Evolutionary conservation across 2,113 vertebrate species (phyloP).

Genomic region (Paedocypris sp.): DNA sequence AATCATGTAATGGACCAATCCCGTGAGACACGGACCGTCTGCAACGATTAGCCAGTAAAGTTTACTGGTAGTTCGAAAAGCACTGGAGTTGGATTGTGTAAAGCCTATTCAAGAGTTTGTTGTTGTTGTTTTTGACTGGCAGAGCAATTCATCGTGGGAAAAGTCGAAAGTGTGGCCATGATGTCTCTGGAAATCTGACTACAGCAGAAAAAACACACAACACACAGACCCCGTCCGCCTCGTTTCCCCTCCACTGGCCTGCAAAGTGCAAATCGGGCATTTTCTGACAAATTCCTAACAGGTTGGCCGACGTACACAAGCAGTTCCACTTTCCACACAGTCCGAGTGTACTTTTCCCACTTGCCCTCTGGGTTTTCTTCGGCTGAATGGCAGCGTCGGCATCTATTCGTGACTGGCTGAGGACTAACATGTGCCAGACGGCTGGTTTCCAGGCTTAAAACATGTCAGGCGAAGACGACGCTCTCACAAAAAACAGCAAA

Average conservation of each 20-base stretch:
- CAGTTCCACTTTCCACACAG: conserved; percentile 12
- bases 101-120: no score
- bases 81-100: no score
- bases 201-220: conserved; percentile 45
- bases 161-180: conserved; percentile 13
- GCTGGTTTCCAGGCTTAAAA: no score
- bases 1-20: no score
- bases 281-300: conserved; percentile 36
- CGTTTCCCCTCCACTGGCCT: not conserved
- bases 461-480: not conserved
- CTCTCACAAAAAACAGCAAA: not conserved
- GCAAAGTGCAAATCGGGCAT: conserved; percentile 29
- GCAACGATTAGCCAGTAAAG: no score
- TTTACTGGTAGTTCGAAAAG: no score
- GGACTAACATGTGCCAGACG: not conserved
- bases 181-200: conserved; percentile 50
- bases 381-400: not conserved
- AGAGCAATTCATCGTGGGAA: conserved; percentile 50
- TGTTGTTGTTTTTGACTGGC: conserved; percentile 41
- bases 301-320: conserved; percentile 13
- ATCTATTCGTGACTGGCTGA: conserved; percentile 6
- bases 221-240: conserved; percentile 40
- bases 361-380: not conserved
- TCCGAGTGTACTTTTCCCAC: not conserved
- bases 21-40: no score